Conservation (phyloP, 2,888 invertebrate genomes). For the Spicauda simplicius region DNA sequence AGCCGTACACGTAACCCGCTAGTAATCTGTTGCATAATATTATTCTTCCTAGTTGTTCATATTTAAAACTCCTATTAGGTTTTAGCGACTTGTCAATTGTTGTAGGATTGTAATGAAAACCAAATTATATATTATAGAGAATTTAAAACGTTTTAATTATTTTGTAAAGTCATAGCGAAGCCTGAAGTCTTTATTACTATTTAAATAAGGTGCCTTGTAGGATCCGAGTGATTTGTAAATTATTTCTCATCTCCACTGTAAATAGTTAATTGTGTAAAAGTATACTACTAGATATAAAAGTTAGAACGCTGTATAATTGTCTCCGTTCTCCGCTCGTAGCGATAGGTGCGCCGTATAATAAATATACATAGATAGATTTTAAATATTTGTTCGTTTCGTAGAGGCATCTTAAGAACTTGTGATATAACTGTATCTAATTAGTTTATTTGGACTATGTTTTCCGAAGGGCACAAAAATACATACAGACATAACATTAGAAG, state of each 20-base stretch:
- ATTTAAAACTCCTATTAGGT: conserved; percentile 83
- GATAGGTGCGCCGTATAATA: conserved; percentile 62
- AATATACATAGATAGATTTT: conserved; percentile 69
- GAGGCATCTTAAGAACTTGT: conserved; percentile 83
- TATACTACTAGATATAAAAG: conserved; percentile 79
- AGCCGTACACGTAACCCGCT: conserved; percentile 59
- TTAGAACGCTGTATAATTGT: conserved; percentile 75
- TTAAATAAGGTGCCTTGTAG: conserved; percentile 83
- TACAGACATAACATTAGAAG: conserved; percentile 79
- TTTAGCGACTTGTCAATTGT: conserved; percentile 79
- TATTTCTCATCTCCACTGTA: conserved; percentile 81
- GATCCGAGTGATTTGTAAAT: conserved; percentile 80
- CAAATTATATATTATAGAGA: conserved; percentile 85
- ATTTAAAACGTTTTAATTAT: conserved; percentile 81
- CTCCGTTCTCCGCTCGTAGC: conserved; percentile 66
- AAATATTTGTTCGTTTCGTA: conserved; percentile 81
- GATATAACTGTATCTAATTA: conserved; percentile 82
- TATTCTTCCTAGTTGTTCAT: conserved; percentile 82
- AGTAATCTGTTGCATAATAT: conserved; percentile 83
- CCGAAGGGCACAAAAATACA: conserved; percentile 74
- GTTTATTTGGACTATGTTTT: conserved; percentile 69
- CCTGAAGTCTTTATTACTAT: conserved; percentile 81
- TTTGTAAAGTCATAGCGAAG: conserved; percentile 83
- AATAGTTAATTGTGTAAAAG: conserved; percentile 78
- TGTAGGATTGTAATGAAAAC: conserved; percentile 83